These are phyloP conservation scores for Oenanthe oenanthe DNA, from an alignment of 2,113 vertebrate genomes.

Conservation along the genomic window DNA sequence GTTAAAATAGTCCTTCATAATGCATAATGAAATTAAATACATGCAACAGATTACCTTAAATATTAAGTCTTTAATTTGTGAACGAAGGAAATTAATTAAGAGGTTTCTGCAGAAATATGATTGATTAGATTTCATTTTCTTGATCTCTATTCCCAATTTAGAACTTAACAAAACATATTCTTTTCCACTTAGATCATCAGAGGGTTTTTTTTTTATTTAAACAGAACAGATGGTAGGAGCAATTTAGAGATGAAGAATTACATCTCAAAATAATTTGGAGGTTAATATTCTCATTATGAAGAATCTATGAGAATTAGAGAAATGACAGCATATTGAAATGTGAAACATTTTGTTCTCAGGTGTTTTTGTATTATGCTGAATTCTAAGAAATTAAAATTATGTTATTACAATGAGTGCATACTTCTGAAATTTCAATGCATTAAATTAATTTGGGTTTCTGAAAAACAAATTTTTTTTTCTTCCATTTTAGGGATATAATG, in stretches of 20 bases:
- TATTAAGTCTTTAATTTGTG: not conserved
- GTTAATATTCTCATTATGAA: not conserved
- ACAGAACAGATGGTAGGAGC: not conserved
- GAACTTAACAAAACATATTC: not conserved
- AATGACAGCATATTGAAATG: not conserved
- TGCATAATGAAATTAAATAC: not conserved
- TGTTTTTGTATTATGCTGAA: not conserved
- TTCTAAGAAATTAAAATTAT: not conserved
- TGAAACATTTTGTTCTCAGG: not conserved
- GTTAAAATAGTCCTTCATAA: not conserved
- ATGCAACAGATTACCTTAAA: not conserved
- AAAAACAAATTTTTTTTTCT: not conserved
- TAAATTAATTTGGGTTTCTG: not conserved
- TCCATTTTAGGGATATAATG: slow-evolving; percentile 91
- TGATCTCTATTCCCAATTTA: not conserved
- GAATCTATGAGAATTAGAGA: not conserved
- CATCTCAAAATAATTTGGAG: not conserved
- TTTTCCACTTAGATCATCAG: not conserved
- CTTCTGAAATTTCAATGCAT: not conserved
- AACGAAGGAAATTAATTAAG: not conserved
- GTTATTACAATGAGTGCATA: not conserved
- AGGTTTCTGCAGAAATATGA: not conserved
- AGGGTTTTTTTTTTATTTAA: not conserved
- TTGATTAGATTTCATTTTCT: not conserved
- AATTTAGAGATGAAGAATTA: not conserved